phyloP scores from a whole-genome alignment of 1,140 invertebrate species.

The Ridgeia piscesae region DNA sequence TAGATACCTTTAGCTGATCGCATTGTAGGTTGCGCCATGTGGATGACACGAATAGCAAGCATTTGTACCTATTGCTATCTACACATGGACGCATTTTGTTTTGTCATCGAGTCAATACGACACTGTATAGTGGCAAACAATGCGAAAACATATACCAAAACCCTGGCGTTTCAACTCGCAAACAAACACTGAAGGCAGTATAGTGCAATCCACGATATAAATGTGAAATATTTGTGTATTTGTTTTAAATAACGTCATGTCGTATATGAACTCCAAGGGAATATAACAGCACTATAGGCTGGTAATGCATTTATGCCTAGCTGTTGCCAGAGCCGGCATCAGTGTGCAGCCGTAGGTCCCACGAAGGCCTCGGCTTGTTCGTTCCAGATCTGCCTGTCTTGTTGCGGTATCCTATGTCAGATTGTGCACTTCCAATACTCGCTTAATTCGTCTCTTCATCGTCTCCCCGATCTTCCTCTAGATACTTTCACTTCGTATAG shows the following conservation, averaged over 20 bases:
- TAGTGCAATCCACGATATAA: not conserved
- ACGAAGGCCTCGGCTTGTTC: too few species aligned
- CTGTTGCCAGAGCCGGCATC: not conserved
- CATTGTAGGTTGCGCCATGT: not conserved
- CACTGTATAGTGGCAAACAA: not conserved
- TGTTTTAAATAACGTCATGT: not conserved
- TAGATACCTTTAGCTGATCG: not conserved
- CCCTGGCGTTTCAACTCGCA: not conserved
- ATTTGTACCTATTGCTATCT: not conserved
- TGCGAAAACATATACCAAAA: not conserved
- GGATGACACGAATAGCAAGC: not conserved
- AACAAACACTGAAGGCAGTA: not conserved
- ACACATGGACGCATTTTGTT: not conserved
- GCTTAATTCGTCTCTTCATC: too few species aligned
- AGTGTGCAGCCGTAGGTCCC: too few species aligned
- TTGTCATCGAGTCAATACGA: not conserved
- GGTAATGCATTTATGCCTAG: not conserved
- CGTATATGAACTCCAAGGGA: not conserved
- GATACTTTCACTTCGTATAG: too few species aligned
- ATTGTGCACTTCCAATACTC: too few species aligned
- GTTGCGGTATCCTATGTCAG: too few species aligned
- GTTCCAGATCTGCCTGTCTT: too few species aligned
- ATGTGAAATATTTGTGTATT: not conserved
- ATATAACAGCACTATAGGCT: not conserved
- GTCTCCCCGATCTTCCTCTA: too few species aligned